A percentile compares a stretch with the other conserved stretches of the same genome.
Conservation (phyloP, 2,797 vertebrate species). For the Characodon lateralis region DNA sequence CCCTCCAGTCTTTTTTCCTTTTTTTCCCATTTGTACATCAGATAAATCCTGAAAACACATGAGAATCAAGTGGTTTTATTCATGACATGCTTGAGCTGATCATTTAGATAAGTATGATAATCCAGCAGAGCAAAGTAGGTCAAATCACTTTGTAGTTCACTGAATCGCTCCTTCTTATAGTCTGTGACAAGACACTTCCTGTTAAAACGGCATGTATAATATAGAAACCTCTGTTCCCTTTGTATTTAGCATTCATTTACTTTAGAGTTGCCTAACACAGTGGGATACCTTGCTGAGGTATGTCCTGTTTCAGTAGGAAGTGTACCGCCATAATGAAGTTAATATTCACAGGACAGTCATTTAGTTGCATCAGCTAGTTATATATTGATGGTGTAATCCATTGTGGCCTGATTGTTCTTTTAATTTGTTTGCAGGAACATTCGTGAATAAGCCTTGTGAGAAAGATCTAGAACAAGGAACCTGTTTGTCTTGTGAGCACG, state of each 20-base stretch:
- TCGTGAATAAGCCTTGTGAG: conserved; percentile 75
- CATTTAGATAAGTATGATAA: conserved; percentile 23
- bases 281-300: neutral
- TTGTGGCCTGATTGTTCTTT: conserved; percentile 6
- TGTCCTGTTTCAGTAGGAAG: conserved; percentile 27
- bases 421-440: conserved; percentile 72
- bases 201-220: conserved; percentile 3
- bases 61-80: conserved; percentile 45
- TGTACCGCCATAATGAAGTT: neutral
- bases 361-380: neutral
- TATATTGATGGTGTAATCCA: neutral
- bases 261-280: too few species aligned
- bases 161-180: neutral
- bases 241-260: neutral
- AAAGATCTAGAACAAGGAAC: conserved; percentile 64
- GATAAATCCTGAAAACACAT: conserved; percentile 40
- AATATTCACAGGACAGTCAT: neutral
- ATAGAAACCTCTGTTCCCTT: neutral
- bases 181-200: conserved; percentile 13
- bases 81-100: conserved; percentile 21
- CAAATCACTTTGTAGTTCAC: conserved; percentile 12
- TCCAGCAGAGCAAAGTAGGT: conserved; percentile 11
- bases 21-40: conserved; percentile 12
- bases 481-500: conserved; percentile 73
- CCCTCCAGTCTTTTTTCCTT: neutral